Percentiles rank a stretch among this genome's conserved stretches.
Evolutionary conservation across 2,113 vertebrate species (phyloP).

Genomic region (Cettia cetti): DNA sequence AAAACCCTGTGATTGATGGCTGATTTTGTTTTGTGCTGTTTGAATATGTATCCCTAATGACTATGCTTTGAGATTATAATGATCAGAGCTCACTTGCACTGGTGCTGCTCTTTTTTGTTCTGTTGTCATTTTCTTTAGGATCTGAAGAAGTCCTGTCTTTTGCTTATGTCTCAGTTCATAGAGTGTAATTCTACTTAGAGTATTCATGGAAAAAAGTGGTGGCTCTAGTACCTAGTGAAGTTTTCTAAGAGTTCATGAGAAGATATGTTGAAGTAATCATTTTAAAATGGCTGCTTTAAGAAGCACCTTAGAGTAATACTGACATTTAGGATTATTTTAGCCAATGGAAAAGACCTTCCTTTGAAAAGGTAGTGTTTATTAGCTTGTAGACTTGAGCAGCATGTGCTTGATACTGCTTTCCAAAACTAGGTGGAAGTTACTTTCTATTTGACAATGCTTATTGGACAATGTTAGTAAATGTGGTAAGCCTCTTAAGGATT

Average conservation of each 20-base stretch:
- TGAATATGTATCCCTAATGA: not conserved
- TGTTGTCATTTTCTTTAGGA: not conserved
- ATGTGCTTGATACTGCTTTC: not conserved
- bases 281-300: not conserved
- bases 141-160: not conserved
- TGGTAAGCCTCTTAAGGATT: not conserved
- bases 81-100: not conserved
- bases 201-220: not conserved
- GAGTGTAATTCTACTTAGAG: not conserved
- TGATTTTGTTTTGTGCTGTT: not conserved
- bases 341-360: not conserved
- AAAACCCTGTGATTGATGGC: not conserved
- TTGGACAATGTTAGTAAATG: not conserved
- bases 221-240: not conserved
- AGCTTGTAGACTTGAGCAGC: not conserved
- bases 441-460: not conserved
- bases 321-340: not conserved
- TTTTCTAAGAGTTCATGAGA: not conserved
- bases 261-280: not conserved
- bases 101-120: not conserved
- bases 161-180: not conserved
- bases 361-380: not conserved
- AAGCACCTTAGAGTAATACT: not conserved
- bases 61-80: not conserved
- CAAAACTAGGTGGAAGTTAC: not conserved